These are phyloP conservation scores for Formicarius rufipectus DNA, from an alignment of 2,113 vertebrate species.

Conservation along the genomic window DNA sequence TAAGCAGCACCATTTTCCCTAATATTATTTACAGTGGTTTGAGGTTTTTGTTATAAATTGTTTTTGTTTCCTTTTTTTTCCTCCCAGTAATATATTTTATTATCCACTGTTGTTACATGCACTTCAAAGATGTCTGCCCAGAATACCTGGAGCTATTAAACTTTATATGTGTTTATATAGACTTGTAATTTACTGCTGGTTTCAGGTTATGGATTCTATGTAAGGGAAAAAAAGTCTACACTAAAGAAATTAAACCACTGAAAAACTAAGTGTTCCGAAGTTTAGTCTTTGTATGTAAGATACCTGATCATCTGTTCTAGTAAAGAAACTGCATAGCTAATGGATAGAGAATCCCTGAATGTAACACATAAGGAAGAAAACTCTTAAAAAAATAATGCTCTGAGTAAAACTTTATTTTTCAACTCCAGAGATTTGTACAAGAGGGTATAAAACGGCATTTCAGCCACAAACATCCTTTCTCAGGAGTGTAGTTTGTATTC, in stretches of 20 bases:
- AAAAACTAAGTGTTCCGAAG: not conserved
- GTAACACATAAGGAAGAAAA: not conserved
- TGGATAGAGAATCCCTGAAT: not conserved
- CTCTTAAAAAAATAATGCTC: not conserved
- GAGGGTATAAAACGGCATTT: not conserved
- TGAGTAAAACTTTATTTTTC: not conserved
- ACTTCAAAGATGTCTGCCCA: not conserved
- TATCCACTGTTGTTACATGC: not conserved
- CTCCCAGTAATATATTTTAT: not conserved
- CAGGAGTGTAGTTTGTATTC: not conserved
- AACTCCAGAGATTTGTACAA: not conserved
- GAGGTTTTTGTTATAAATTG: not conserved
- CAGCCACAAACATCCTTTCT: not conserved
- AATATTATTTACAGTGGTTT: not conserved
- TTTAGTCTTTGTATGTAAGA: rapidly evolving
- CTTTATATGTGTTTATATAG: no score
- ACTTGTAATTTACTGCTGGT: not conserved
- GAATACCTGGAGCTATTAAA: not conserved
- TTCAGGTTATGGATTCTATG: not conserved
- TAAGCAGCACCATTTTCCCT: not conserved
- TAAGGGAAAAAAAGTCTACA: not conserved
- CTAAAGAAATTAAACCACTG: not conserved
- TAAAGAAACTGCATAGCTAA: not conserved
- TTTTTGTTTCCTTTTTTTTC: not conserved
- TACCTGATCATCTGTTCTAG: not conserved